A percentile compares a stretch with the other conserved stretches of the same genome.
These are phyloP conservation scores for Coremacera marginata DNA, from an alignment of 2,888 invertebrate genomes.

Conservation along the genomic window DNA sequence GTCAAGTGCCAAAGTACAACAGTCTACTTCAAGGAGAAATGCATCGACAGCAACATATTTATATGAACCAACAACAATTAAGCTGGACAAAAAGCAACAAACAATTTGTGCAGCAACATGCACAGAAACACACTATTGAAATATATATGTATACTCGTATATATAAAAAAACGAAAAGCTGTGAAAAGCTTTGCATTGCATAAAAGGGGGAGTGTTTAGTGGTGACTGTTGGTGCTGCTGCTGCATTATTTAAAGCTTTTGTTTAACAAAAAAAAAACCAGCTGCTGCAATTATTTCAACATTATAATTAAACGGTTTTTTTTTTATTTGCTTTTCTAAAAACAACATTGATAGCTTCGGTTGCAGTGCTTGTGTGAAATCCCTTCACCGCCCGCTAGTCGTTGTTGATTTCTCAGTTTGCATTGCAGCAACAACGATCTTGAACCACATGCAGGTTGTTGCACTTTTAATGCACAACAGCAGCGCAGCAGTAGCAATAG, in stretches of 20 bases:
- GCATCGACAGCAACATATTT: constrained; percentile 17
- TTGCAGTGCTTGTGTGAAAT: not conserved
- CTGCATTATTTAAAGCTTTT: constrained; percentile 1
- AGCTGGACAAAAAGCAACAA: not conserved
- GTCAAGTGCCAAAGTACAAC: constrained; percentile 61
- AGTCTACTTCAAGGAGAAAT: constrained; percentile 61
- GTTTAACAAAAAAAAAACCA: not conserved
- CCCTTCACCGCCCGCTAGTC: not conserved
- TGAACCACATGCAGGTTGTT: constrained; percentile 68
- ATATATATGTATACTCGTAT: not conserved
- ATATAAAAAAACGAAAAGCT: not conserved
- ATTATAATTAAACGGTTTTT: not conserved
- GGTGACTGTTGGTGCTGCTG: not conserved
- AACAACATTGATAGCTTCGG: not conserved
- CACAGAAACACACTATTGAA: too few relatives aligned
- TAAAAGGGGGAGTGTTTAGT: constrained; percentile 2
- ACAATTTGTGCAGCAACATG: not conserved
- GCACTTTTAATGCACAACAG: constrained; percentile 53
- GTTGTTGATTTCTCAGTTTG: not conserved
- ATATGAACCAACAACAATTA: not conserved
- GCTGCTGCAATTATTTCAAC: not conserved
- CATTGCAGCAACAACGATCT: constrained; percentile 58
- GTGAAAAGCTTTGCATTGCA: constrained; percentile 17
- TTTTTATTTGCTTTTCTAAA: not conserved
- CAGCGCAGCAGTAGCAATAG: too few relatives aligned